These are phyloP conservation scores for Carterocephalus palaemon DNA, from an alignment of 2,888 invertebrate genomes.

Conservation along the genomic window DNA sequence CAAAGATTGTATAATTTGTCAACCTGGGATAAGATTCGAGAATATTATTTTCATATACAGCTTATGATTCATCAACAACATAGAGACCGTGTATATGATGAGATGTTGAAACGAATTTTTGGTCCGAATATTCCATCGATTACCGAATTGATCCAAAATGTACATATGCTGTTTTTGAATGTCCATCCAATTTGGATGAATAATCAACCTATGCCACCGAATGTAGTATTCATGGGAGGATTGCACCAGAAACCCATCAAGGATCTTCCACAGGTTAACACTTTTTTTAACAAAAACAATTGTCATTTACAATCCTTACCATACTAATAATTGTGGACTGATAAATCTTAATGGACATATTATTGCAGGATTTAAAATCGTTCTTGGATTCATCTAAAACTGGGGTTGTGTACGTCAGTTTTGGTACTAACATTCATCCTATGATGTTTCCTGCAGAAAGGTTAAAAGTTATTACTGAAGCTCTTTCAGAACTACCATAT, in stretches of 20 bases:
- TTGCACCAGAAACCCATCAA: slow-evolving; percentile 37
- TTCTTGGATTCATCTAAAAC: slow-evolving; percentile 44
- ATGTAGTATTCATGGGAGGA: slow-evolving; percentile 42
- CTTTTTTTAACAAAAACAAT: no score
- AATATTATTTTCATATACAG: slow-evolving; percentile 33
- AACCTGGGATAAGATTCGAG: slow-evolving; percentile 40
- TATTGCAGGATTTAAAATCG: slow-evolving; percentile 40
- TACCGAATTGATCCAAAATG: slow-evolving; percentile 35
- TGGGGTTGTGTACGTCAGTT: slow-evolving; percentile 51
- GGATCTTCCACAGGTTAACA: slow-evolving; percentile 38
- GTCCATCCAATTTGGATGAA: slow-evolving; percentile 40
- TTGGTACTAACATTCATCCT: slow-evolving; percentile 47
- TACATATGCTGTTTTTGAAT: slow-evolving; percentile 43
- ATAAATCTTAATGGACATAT: no score
- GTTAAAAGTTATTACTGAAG: slow-evolving; percentile 38
- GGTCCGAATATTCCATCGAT: slow-evolving; percentile 34
- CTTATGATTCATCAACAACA: slow-evolving; percentile 5
- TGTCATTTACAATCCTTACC: no score
- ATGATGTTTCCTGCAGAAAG: slow-evolving; percentile 36
- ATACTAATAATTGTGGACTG: no score
- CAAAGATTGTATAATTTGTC: slow-evolving; percentile 39
- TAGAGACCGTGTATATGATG: slow-evolving; percentile 22
- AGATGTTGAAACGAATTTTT: slow-evolving; percentile 32
- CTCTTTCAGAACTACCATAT: slow-evolving; percentile 48
- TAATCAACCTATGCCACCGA: slow-evolving; percentile 41